These are phyloP conservation scores for Acrobasis consociella DNA, from an alignment of 2,888 invertebrate species.

Conservation along the genomic window DNA sequence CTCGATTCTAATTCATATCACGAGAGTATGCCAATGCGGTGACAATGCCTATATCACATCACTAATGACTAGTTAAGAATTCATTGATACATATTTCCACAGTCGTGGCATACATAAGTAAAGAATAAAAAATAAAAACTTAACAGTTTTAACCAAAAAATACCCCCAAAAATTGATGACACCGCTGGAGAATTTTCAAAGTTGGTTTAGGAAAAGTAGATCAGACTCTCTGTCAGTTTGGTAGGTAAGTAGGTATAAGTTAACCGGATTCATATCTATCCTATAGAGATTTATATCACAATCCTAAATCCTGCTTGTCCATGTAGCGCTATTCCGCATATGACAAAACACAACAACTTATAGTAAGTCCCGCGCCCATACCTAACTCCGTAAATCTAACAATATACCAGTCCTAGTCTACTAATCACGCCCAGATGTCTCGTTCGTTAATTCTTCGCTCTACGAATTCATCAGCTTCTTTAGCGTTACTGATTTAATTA, in stretches of 20 bases:
- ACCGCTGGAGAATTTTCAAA: too few relatives aligned
- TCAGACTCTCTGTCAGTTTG: too few relatives aligned
- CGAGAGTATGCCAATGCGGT: not conserved
- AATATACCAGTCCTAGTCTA: not conserved
- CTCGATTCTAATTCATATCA: conserved; percentile 12
- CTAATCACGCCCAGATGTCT: not conserved
- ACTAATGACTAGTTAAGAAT: not conserved
- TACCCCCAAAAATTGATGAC: too few relatives aligned
- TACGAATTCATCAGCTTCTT: conserved; percentile 10
- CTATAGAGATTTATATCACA: too few relatives aligned
- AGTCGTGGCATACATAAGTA: not conserved
- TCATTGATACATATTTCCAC: not conserved
- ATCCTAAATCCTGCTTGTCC: too few relatives aligned
- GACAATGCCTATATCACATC: not conserved
- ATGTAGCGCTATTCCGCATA: too few relatives aligned
- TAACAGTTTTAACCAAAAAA: too few relatives aligned
- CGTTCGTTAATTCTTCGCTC: not conserved
- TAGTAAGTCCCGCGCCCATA: not conserved
- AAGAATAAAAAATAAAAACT: too few relatives aligned
- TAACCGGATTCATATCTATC: too few relatives aligned
- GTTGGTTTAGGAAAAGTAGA: too few relatives aligned
- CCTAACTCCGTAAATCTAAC: not conserved
- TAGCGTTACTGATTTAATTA: conserved; percentile 14
- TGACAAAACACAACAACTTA: too few relatives aligned
- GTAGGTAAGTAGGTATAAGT: too few relatives aligned